Evolutionary conservation across 2,888 invertebrate genomes (phyloP).

Genomic region (Drosophila infuscata): DNA sequence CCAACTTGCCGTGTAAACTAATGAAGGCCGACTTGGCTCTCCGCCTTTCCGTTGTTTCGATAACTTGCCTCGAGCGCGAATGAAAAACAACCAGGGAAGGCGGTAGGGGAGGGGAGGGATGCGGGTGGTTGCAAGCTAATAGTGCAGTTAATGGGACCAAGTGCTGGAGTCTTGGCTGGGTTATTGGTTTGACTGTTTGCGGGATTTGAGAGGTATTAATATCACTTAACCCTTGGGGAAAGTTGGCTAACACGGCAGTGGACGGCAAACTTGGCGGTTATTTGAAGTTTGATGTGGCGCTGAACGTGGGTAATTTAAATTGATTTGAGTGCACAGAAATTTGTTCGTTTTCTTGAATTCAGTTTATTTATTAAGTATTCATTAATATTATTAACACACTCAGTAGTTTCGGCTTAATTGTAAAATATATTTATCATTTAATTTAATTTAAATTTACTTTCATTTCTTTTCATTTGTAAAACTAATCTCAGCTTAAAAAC

Average conservation of each 20-base stretch:
- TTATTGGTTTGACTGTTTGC: constrained; percentile 6
- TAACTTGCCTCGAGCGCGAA: constrained; percentile 39
- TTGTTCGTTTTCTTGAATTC: constrained; percentile 44
- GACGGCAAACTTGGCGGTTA: constrained; percentile 29
- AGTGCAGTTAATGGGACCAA: constrained; percentile 42
- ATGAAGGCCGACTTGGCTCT: constrained; percentile 60
- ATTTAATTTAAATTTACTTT: constrained; percentile 33
- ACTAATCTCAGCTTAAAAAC: constrained; percentile 74
- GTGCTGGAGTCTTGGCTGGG: constrained; percentile 8
- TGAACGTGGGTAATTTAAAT: constrained; percentile 40
- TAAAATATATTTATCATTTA: constrained; percentile 67
- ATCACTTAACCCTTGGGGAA: constrained; percentile 52
- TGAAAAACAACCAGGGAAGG: too few species aligned
- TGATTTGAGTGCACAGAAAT: constrained; percentile 29
- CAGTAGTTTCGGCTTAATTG: constrained; percentile 75
- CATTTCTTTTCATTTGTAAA: constrained; percentile 36
- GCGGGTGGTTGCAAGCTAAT: constrained; percentile 38
- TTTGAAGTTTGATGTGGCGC: constrained; percentile 31
- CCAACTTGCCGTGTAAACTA: constrained; percentile 56
- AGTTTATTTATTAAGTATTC: constrained; percentile 73
- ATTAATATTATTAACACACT: constrained; percentile 78
- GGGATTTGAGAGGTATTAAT: constrained; percentile 56
- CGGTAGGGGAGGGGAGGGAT: not conserved
- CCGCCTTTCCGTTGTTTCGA: constrained; percentile 68
- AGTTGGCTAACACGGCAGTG: constrained; percentile 18